Percentiles rank a stretch among this genome's conserved stretches.
Evolutionary conservation across 2,888 invertebrate species (phyloP).

Genomic region (Euproctis similis): DNA sequence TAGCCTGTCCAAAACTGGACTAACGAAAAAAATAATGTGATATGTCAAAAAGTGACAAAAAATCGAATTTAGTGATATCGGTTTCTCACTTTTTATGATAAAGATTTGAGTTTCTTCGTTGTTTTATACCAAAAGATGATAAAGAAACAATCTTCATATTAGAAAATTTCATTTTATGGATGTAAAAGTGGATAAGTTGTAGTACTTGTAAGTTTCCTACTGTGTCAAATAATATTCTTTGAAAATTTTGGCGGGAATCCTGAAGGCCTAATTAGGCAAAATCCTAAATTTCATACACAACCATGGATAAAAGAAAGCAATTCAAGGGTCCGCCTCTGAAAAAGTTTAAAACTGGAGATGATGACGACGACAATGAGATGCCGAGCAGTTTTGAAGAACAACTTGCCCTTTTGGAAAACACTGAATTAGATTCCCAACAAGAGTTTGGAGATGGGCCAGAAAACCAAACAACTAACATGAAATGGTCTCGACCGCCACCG

Average conservation of each 20-base stretch:
- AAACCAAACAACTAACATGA: conserved; percentile 78
- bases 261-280: conserved; percentile 1
- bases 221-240: no score
- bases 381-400: conserved; percentile 81
- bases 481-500: conserved; percentile 87
- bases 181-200: no score
- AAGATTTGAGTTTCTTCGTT: no score
- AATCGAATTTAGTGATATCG: no score
- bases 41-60: no score
- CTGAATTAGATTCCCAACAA: conserved; percentile 66
- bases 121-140: no score
- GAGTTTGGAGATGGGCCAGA: conserved; percentile 80
- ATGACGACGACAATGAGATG: conserved; percentile 78
- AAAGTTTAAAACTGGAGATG: conserved; percentile 58
- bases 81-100: no score
- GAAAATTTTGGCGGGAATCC: conserved; percentile 24
- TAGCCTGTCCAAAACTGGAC: no score
- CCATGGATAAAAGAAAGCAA: conserved; percentile 51
- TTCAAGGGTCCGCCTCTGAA: conserved; percentile 57
- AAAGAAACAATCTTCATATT: no score
- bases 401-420: conserved; percentile 78
- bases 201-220: no score
- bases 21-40: no score
- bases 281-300: conserved; percentile 10
- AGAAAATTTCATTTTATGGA: no score